Evolutionary conservation across 2,888 invertebrate species (phyloP).

Genomic region (Chirona hameri): DNA sequence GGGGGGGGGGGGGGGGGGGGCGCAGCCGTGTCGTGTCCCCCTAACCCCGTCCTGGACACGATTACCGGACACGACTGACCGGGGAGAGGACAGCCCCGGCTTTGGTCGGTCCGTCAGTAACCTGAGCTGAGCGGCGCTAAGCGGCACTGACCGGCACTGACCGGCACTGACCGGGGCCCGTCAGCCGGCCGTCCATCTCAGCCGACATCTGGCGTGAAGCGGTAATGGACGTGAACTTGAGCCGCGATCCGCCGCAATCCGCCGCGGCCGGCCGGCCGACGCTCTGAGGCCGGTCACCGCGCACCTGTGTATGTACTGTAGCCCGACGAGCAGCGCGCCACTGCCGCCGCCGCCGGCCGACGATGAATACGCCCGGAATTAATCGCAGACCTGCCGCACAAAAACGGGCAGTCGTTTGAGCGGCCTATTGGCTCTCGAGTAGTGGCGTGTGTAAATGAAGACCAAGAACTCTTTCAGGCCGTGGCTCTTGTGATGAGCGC

Average conservation of each 20-base stretch:
- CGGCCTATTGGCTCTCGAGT: background rate
- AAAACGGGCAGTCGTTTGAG: background rate
- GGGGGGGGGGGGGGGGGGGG: background rate
- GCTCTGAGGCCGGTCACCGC: too few relatives aligned
- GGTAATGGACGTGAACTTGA: background rate
- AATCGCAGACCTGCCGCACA: background rate
- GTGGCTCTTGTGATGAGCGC: background rate
- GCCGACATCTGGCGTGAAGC: background rate
- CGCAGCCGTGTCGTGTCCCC: background rate
- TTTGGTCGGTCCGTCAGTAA: background rate
- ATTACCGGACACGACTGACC: too few relatives aligned
- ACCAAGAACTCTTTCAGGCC: background rate
- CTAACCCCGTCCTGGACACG: too few relatives aligned
- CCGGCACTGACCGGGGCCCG: background rate
- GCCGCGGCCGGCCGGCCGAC: too few relatives aligned
- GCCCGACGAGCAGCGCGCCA: background rate
- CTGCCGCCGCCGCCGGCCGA: background rate
- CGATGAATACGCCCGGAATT: background rate
- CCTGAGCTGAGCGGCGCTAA: background rate
- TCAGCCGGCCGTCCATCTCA: background rate
- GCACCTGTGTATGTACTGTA: too few relatives aligned
- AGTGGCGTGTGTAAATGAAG: conserved; percentile 6
- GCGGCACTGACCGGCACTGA: too few relatives aligned
- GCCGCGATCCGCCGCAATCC: background rate
- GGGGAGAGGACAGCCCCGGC: too few relatives aligned